Evolutionary conservation across 2,888 invertebrate species (phyloP).

Genomic region (Ophion ellenae): DNA sequence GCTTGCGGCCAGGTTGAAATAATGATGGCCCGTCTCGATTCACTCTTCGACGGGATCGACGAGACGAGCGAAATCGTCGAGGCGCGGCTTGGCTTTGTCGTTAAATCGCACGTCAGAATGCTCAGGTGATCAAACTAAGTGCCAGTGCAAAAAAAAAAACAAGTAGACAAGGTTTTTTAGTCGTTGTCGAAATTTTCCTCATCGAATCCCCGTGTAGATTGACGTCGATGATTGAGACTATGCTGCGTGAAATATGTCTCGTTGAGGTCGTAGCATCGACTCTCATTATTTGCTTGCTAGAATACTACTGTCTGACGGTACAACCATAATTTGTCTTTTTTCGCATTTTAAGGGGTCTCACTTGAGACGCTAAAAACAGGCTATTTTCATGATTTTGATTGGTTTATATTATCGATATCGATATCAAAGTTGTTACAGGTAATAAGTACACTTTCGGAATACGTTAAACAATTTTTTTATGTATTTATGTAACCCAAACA

Average conservation of each 20-base stretch:
- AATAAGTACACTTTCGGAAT: too few relatives aligned
- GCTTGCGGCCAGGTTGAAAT: slow-evolving; percentile 70
- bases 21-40: slow-evolving; percentile 57
- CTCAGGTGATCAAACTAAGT: slow-evolving; percentile 66
- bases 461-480: too few relatives aligned
- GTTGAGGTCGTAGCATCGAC: slow-evolving; percentile 78
- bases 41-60: slow-evolving; percentile 48
- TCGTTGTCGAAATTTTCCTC: slow-evolving; percentile 58
- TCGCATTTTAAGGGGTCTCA: background rate
- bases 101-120: slow-evolving; percentile 67
- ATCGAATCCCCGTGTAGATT: slow-evolving; percentile 69
- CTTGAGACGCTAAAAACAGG: too few relatives aligned
- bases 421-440: too few relatives aligned
- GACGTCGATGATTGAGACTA: slow-evolving; percentile 71
- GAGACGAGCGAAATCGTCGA: slow-evolving; percentile 14
- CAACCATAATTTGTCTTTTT: background rate
- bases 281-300: slow-evolving; percentile 77
- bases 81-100: slow-evolving; percentile 63
- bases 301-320: slow-evolving; percentile 77
- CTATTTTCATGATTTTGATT: too few relatives aligned
- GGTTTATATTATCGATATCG: too few relatives aligned
- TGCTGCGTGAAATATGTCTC: slow-evolving; percentile 75
- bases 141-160: background rate
- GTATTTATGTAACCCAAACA: too few relatives aligned
- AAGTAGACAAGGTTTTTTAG: background rate